phyloP scores from a whole-genome alignment of 2,888 invertebrate species.

The Chironomus riparius region DNA sequence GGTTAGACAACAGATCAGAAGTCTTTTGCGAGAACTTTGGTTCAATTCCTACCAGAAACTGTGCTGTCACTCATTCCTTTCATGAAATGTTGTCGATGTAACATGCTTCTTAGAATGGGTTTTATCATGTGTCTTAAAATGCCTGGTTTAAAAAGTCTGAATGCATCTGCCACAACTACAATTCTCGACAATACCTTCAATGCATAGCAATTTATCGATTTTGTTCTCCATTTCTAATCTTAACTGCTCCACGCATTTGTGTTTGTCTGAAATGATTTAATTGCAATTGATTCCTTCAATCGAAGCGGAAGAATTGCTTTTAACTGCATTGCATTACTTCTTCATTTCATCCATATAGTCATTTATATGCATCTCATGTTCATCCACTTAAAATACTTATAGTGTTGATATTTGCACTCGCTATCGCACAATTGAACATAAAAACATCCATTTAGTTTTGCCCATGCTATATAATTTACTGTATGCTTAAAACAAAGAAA shows the following conservation, averaged over 20 bases:
- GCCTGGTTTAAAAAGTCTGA: no score
- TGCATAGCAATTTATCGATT: not conserved
- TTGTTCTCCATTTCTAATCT: not conserved
- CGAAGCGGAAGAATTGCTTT: not conserved
- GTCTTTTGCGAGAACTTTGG: no score
- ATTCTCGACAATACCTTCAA: no score
- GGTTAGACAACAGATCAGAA: no score
- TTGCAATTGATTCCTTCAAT: not conserved
- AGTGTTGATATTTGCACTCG: constrained; percentile 27
- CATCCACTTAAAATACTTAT: constrained; percentile 10
- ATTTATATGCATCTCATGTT: constrained; percentile 17
- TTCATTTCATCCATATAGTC: no score
- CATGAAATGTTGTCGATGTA: no score
- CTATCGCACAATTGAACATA: constrained; percentile 25
- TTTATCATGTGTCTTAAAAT: no score
- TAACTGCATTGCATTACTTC: not conserved
- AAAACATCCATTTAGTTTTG: constrained; percentile 2
- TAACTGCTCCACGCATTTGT: not conserved
- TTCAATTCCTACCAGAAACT: no score
- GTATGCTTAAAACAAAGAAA: not conserved
- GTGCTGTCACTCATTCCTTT: no score
- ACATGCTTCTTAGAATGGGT: no score
- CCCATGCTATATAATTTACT: constrained; percentile 4
- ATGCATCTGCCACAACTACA: no score
- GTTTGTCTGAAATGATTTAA: not conserved